Conservation (phyloP, 2,113 vertebrate genomes). For the Perca schrenkii region DNA sequence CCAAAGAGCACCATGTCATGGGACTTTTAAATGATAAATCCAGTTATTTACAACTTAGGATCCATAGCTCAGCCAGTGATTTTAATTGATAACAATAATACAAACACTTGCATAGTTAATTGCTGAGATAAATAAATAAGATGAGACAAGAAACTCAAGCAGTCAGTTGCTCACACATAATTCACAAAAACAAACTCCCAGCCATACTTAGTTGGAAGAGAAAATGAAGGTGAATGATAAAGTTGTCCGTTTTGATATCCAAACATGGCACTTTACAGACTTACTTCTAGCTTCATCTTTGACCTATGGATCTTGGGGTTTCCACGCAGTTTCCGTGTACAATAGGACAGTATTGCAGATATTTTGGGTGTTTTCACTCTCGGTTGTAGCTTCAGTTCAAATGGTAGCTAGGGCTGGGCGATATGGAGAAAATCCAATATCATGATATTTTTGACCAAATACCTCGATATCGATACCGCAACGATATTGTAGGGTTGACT, state of each 20-base stretch:
- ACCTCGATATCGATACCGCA: no score
- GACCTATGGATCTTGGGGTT: neutral
- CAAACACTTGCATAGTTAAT: neutral
- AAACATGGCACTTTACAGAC: neutral
- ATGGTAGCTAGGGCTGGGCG: neutral
- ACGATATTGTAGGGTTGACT: no score
- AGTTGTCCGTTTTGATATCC: neutral
- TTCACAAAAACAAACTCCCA: neutral
- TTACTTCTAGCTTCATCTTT: neutral
- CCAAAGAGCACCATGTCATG: no score
- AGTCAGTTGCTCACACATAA: neutral
- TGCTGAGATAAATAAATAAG: neutral
- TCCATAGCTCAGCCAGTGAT: neutral
- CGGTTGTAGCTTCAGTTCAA: neutral
- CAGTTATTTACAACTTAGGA: neutral
- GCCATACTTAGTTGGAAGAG: neutral
- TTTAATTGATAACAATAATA: neutral
- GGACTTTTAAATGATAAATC: neutral
- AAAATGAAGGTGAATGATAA: neutral
- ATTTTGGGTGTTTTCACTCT: neutral
- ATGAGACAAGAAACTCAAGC: neutral
- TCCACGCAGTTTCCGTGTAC: neutral
- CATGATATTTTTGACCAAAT: no score
- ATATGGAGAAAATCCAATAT: no score
- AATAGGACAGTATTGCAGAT: neutral